phyloP scores from a whole-genome alignment of 2,888 invertebrate genomes.

The Drosophila pegasa region DNA sequence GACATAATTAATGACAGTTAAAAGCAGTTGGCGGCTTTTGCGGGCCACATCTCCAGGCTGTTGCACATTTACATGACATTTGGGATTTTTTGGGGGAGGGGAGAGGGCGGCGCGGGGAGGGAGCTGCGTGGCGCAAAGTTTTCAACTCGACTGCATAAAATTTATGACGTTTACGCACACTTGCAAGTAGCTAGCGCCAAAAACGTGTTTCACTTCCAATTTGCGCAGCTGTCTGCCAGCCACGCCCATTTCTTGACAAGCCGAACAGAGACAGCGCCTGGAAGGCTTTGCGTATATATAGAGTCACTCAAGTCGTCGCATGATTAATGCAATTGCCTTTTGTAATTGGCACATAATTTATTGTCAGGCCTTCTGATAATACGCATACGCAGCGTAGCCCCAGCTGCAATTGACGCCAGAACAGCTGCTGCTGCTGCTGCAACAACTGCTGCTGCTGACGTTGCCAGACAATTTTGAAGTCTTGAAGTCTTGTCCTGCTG shows the following conservation, averaged over 20 bases:
- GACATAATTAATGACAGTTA: constrained; percentile 82
- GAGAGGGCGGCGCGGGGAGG: background rate
- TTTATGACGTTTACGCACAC: constrained; percentile 71
- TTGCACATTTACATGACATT: constrained; percentile 79
- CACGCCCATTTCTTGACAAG: constrained; percentile 77
- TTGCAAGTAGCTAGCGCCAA: constrained; percentile 49
- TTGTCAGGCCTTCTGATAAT: constrained; percentile 62
- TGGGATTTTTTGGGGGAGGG: constrained; percentile 36
- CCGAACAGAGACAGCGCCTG: constrained; percentile 35
- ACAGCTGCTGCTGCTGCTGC: constrained; percentile 30
- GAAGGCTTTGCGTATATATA: constrained; percentile 19
- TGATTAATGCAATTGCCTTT: constrained; percentile 79
- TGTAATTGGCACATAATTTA: constrained; percentile 81
- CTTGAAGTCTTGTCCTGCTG: constrained; percentile 44
- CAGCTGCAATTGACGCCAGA: constrained; percentile 45
- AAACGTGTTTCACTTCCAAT: constrained; percentile 61
- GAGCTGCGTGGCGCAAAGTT: constrained; percentile 47
- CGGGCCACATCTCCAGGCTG: constrained; percentile 63
- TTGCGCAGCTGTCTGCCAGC: constrained; percentile 38
- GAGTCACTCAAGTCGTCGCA: constrained; percentile 53
- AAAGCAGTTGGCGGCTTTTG: constrained; percentile 78
- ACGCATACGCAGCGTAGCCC: constrained; percentile 66
- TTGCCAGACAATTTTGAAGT: constrained; percentile 27
- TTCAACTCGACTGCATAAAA: constrained; percentile 74
- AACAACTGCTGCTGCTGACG: constrained; percentile 24